Conservation (phyloP, 2,888 invertebrate genomes). For the Drosophila merina region DNA sequence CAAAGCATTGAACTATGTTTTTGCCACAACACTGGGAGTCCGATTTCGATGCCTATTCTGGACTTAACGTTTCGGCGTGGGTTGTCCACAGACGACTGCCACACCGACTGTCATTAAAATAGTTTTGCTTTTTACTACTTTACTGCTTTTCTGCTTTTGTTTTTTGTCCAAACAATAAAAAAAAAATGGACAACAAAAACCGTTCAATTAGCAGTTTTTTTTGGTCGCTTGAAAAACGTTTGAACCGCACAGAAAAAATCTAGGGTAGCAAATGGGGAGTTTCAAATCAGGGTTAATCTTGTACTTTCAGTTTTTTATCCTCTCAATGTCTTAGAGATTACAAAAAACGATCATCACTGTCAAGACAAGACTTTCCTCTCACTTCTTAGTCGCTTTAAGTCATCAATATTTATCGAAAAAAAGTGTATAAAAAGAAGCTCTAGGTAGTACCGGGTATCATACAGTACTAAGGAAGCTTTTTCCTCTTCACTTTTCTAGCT, state of each 20-base stretch:
- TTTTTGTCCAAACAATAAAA: conserved; percentile 48
- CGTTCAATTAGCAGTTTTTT: conserved; percentile 65
- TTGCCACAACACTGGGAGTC: conserved; percentile 38
- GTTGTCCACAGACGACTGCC: conserved; percentile 1
- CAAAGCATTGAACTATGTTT: conserved; percentile 62
- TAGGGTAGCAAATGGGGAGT: conserved; percentile 7
- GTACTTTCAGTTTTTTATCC: not conserved
- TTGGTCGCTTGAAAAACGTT: conserved; percentile 2
- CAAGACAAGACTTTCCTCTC: no score
- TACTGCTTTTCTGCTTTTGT: conserved; percentile 13
- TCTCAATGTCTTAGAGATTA: not conserved
- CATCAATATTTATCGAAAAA: no score
- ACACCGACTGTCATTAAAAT: conserved; percentile 51
- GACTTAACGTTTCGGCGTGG: not conserved
- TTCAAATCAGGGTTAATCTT: not conserved
- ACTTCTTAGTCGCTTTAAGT: no score
- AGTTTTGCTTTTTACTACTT: conserved; percentile 44
- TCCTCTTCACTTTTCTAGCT: no score
- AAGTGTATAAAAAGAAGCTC: no score
- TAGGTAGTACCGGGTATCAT: not conserved
- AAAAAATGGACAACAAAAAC: conserved; percentile 37
- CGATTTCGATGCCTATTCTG: conserved; percentile 20
- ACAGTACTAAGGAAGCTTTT: no score
- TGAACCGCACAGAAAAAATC: conserved; percentile 4
- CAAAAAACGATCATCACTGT: not conserved